Base-by-base conservation (phyloP, 2,888 invertebrate genomes). In the Pemphredon lugubris region DNA sequence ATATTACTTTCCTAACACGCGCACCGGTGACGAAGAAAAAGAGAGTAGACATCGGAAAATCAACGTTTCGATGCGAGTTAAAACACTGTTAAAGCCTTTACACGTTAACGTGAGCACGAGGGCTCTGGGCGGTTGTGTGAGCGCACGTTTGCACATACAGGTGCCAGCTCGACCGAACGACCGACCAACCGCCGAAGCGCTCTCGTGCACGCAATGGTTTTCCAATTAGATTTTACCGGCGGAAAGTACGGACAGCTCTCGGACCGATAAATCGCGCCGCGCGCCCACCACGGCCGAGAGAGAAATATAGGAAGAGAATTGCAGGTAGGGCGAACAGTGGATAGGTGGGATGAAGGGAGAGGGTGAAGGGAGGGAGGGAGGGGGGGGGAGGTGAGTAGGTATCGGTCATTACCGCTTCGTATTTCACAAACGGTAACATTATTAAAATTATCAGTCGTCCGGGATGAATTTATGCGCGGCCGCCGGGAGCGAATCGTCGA, bases 201-300 rank as follows among this genome's bases (percentile, higher is more conserved):
- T 54, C 48, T 39, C 59, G 13, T 50, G 45, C 75, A 51, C 82
- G 82, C 82, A 83, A 86, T 83, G 81, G 82, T 83, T 86, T 86
- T 83, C 84, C 85, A 84, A 86, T 86, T 85, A 85, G 79, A 85
- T 84, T 83, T 76, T 39, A 83, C 70, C 75, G 61, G 59, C 42
- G 59, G 64, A 78, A 78, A 81, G 75, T 76, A 78, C 77, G 64
- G 77, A 68, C 68, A 67, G 65, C 76, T 65, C 69, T 66, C 70
- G 37, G 69, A 65, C 79, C 79, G 79, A 84, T 83, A 83, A 85
- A 85, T 84, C 77, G 77, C 67, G 57, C 45, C 42, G 34, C 53
- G 51, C 64, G 21, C 40, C 47, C 59, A 37, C 37, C 47, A 20
- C 7, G 20, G 21, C 7, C 7, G 16, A 20, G 16, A 11, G 30